Percentiles rank a stretch among this genome's conserved stretches.
Evolutionary conservation across 2,888 invertebrate genomes (phyloP).

Genomic region (Allophyes oxyacanthae): DNA sequence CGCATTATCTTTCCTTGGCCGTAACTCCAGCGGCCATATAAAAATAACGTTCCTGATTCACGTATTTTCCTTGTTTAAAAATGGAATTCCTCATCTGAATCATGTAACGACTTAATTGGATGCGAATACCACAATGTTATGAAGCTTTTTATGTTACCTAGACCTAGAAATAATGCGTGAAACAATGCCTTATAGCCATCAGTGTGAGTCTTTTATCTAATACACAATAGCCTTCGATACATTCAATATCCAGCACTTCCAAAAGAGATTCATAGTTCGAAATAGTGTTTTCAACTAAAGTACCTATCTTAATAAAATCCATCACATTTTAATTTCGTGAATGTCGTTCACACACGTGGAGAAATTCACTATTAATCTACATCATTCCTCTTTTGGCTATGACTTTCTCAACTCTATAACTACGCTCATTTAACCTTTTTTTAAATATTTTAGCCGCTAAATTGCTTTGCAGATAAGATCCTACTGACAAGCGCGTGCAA

Average conservation of each 20-base stretch:
- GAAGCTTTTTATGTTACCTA: constrained; percentile 38
- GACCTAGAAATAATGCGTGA: constrained; percentile 33
- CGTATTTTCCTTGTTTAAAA: constrained; percentile 55
- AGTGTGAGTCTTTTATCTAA: constrained; percentile 10
- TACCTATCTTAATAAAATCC: background rate
- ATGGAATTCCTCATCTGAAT: constrained; percentile 48
- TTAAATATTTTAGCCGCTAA: constrained; percentile 30
- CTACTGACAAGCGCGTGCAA: constrained; percentile 43
- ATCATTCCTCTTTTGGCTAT: constrained; percentile 33
- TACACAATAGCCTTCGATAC: constrained; percentile 23
- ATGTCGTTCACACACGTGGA: constrained; percentile 30
- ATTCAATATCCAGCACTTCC: constrained; percentile 5
- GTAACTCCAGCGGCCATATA: constrained; percentile 40
- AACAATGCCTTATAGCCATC: constrained; percentile 14
- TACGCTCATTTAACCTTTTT: constrained; percentile 35
- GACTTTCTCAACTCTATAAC: constrained; percentile 43
- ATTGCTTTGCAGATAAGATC: constrained; percentile 54
- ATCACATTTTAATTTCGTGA: constrained; percentile 15
- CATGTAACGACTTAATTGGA: constrained; percentile 42
- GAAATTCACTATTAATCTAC: constrained; percentile 49
- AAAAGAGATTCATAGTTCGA: background rate
- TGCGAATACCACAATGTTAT: constrained; percentile 18
- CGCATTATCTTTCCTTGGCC: constrained; percentile 28
- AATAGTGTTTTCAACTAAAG: background rate
- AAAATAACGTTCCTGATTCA: constrained; percentile 54